phyloP scores from a whole-genome alignment of 1,140 invertebrate genomes.

The Bombus picipes region DNA sequence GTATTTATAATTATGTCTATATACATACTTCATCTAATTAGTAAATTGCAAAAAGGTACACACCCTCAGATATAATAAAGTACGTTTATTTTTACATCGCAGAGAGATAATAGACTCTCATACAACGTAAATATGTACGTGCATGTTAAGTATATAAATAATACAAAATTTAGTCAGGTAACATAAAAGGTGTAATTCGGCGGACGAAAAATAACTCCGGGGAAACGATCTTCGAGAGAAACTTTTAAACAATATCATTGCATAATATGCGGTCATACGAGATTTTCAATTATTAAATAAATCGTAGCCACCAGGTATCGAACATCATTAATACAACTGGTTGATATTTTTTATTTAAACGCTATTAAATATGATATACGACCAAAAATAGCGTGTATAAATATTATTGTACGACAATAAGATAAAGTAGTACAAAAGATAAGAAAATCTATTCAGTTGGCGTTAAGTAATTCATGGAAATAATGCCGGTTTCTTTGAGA shows the following conservation, averaged over 20 bases:
- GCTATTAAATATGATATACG: slow-evolving; percentile 2
- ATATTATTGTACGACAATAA: slow-evolving; percentile 30
- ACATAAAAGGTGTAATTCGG: no score
- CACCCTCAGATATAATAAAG: not conserved
- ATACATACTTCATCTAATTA: not conserved
- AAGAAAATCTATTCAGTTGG: slow-evolving; percentile 34
- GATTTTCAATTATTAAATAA: not conserved
- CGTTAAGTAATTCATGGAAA: slow-evolving; percentile 52
- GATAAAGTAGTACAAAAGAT: slow-evolving; percentile 35
- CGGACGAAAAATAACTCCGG: not conserved
- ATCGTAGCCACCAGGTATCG: not conserved
- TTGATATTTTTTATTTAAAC: not conserved
- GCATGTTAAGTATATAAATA: not conserved
- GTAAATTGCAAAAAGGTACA: not conserved
- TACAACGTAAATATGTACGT: not conserved
- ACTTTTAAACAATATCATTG: not conserved
- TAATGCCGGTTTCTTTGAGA: slow-evolving; percentile 52
- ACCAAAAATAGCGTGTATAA: slow-evolving; percentile 1
- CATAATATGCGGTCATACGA: not conserved
- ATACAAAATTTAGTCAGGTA: not conserved
- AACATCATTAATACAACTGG: not conserved
- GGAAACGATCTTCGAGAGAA: not conserved
- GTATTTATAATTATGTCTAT: not conserved
- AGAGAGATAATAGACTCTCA: not conserved
- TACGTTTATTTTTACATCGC: not conserved